phyloP scores from a whole-genome alignment of 2,888 invertebrate species.

The Ormyrus pomaceus region DNA sequence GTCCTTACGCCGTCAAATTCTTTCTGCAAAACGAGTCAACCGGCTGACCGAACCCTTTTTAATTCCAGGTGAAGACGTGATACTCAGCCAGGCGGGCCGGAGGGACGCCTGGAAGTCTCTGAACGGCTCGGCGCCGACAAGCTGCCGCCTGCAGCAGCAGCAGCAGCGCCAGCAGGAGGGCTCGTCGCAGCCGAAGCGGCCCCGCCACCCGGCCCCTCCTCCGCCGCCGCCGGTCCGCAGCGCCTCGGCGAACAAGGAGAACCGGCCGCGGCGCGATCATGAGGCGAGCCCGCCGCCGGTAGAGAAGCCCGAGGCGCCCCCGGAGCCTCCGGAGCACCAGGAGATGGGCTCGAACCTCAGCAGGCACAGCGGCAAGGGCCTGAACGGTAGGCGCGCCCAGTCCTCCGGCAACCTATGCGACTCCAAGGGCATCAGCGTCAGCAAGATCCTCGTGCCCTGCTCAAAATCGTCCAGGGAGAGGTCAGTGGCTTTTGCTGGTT shows the following conservation, averaged over 20 bases:
- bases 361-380: slow-evolving; percentile 84
- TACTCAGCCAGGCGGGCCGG: slow-evolving; percentile 59
- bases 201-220: slow-evolving; percentile 59
- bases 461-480: slow-evolving; percentile 69
- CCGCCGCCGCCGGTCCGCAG: not conserved
- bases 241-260: slow-evolving; percentile 68
- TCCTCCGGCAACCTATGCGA: slow-evolving; percentile 87
- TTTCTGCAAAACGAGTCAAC: no score
- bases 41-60: not conserved
- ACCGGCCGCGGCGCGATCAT: slow-evolving; percentile 59
- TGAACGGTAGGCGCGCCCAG: slow-evolving; percentile 84
- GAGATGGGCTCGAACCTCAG: slow-evolving; percentile 88
- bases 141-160: slow-evolving; percentile 60
- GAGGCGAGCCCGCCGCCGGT: slow-evolving; percentile 16
- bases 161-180: slow-evolving; percentile 41
- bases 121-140: slow-evolving; percentile 61
- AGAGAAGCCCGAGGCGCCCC: not conserved
- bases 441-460: slow-evolving; percentile 72
- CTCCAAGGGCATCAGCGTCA: slow-evolving; percentile 73
- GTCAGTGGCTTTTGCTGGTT: slow-evolving; percentile 54
- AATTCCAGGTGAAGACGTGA: slow-evolving; percentile 71
- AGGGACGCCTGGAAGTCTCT: slow-evolving; percentile 62
- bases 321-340: slow-evolving; percentile 1
- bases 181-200: slow-evolving; percentile 56
- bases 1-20: no score